Base-by-base conservation (phyloP, 2,888 invertebrate species). In the Eupeodes luniger region DNA sequence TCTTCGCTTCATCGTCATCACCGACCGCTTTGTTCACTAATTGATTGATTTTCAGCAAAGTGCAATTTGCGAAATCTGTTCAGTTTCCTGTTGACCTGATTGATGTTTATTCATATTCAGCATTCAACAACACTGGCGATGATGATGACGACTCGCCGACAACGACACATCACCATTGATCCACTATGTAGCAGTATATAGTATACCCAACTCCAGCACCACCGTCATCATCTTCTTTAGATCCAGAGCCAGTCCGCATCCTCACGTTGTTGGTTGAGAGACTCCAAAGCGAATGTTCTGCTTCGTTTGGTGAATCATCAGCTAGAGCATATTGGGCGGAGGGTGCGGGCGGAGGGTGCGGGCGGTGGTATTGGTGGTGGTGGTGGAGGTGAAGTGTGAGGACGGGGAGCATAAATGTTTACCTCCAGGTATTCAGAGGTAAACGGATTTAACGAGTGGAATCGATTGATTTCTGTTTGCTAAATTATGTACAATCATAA, bases 391-490 rank as follows among this genome's bases (percentile, higher is more conserved):
- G 40, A 16, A 3, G 44, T 40, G 77, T 69, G 74, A 69, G 75
- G 77, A n/a, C 62, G 77, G 69, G 69, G 69, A 72, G 81, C 80
- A 81, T 80, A 84, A 88, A 84, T 81, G 81, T 88, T 88, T 88
- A 78, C 88, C 84, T 78, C 75, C 74, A 81, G 84, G 81, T 84
- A 88, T 89, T 81, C 79, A 51, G 69, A 81, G 85, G 79, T 85
- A 89, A 85, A 85, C 88, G 85, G 85, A 89, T 81, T 89, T 89
- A 89, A 89, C 88, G 88, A 89, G 85, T 89, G 85, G 83, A 89
- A 85, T 88, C 88, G 84, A 88, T 89, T 89, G 88, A 89, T 89
- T 89, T 89, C 59, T 89, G 85, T 89, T 89, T 89, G 81, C 88
- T 88, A 84, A 88, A 84, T 88, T 84, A 88, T 88, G 67, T 84